Evolutionary conservation across 2,797 vertebrate genomes (phyloP), one percentile per base, ranked within the genome.

Genomic region (Brotula barbata): DNA sequence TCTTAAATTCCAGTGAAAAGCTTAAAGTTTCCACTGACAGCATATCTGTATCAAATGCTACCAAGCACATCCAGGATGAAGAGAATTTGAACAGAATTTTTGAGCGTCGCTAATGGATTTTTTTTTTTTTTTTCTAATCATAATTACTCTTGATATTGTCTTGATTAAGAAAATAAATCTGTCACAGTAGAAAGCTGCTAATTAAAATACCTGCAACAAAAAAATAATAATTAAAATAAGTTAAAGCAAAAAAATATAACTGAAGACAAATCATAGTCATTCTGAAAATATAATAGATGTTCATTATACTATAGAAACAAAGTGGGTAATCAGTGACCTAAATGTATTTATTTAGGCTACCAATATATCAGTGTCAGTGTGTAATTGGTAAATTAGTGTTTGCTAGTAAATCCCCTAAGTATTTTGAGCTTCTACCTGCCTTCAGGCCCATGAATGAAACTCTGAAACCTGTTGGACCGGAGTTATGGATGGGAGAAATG

Each of bases 401-500:
- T 43, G 19, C 12, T 43, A 12, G 20, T 6, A 33, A 22, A 17
- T 42, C 46, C 10, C 25, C 8, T 4, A 4, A 28, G 25, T 28
- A 28, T 8, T 21, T 33, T 51, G 49, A 22, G 49, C 45, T 11
- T 56, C n/a, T 11, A 19, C 58, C 19, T 49, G n/a, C 41, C 51
- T 78, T 33, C 0, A 53, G n/a, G 28, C n/a, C 1, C 20, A 51
- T 16, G 1, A 17, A 70, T 61, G 20, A 74, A 69, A 68, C 55
- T 40, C 49, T 64, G 20, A 31, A 86, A 88, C 85, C 85, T 78
- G 85, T 83, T 68, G 63, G 47, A 77, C 80, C 3, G 58, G 59
- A 1, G 9, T n/a, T n/a, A n/a, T n/a, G n/a, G n/a, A n/a, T n/a
- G n/a, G n/a, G n/a, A n/a, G n/a, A n/a, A n/a, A 50, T 15, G 5